phyloP scores from a whole-genome alignment of 1,140 invertebrate species.

The Theocolax elegans region DNA sequence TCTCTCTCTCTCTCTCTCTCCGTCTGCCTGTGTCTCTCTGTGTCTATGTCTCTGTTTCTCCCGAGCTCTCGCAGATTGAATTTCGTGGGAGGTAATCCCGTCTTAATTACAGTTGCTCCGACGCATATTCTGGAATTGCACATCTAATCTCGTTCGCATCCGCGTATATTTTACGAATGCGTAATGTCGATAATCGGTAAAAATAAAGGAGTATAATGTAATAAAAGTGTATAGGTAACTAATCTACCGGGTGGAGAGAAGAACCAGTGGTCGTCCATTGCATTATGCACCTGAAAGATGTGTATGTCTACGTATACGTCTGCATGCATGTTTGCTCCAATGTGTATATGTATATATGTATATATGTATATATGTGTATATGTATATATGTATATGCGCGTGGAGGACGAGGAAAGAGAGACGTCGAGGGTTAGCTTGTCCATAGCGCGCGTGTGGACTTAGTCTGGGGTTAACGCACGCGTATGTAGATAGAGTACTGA shows the following conservation, averaged over 20 bases:
- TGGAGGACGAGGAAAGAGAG: constrained; percentile 30
- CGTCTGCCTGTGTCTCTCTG: no score
- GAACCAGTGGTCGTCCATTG: no score
- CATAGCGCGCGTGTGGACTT: constrained; percentile 49
- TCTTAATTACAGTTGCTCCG: constrained; percentile 38
- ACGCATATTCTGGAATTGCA: constrained; percentile 11
- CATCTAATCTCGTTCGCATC: constrained; percentile 40
- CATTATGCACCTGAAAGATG: no score
- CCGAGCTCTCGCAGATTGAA: constrained; percentile 31
- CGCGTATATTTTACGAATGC: constrained; percentile 28
- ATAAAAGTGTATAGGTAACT: no score
- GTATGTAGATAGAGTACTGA: constrained; percentile 61
- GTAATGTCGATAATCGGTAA: no score
- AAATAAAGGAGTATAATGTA: no score
- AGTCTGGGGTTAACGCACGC: constrained; percentile 56
- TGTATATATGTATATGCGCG: not conserved
- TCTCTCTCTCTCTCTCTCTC: no score
- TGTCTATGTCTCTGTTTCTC: no score
- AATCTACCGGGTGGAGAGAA: no score
- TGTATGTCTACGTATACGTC: not conserved
- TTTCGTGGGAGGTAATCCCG: constrained; percentile 40
- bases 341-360: not conserved
- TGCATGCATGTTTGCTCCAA: not conserved
- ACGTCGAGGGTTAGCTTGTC: constrained; percentile 16
- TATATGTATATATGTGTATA: not conserved